A percentile compares a stretch with the other conserved stretches of the same genome.
Conservation (phyloP, 2,113 vertebrate genomes). For the Felis chaus region DNA sequence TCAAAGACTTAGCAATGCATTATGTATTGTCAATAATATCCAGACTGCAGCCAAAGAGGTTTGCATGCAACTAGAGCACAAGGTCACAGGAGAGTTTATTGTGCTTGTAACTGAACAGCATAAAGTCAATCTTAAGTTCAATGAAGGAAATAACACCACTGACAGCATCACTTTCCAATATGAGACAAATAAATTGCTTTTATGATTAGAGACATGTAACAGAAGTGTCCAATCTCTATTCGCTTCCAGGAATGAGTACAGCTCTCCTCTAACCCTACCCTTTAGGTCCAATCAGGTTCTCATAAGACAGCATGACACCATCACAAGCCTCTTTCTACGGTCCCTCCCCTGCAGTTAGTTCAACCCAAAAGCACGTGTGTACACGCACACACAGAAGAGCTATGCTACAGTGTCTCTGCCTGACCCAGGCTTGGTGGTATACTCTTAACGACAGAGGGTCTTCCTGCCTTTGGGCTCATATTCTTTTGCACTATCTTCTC, state of each 20-base stretch:
- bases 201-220: constrained; percentile 67
- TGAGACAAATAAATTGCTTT: constrained; percentile 76
- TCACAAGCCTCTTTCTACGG: not conserved
- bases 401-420: not conserved
- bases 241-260: constrained; percentile 14
- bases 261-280: not conserved
- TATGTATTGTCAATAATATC: constrained; percentile 70
- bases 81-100: constrained; percentile 75
- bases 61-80: constrained; percentile 46
- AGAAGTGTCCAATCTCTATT: constrained; percentile 42
- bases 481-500: not conserved
- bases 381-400: fast-evolving
- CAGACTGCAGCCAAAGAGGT: constrained; percentile 45
- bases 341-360: not conserved
- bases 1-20: constrained; percentile 70
- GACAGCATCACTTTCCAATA: constrained; percentile 67
- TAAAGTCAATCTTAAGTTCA: constrained; percentile 73
- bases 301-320: not conserved
- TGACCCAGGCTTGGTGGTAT: not conserved
- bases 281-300: not conserved
- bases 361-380: not conserved
- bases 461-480: not conserved
- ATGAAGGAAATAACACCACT: constrained; percentile 73
- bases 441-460: not conserved
- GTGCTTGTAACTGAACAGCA: constrained; percentile 69